Percentiles rank a stretch among this genome's conserved stretches.
These are phyloP conservation scores for Brachyrhaphis roseni DNA, from an alignment of 2,797 vertebrate species.

Conservation along the genomic window DNA sequence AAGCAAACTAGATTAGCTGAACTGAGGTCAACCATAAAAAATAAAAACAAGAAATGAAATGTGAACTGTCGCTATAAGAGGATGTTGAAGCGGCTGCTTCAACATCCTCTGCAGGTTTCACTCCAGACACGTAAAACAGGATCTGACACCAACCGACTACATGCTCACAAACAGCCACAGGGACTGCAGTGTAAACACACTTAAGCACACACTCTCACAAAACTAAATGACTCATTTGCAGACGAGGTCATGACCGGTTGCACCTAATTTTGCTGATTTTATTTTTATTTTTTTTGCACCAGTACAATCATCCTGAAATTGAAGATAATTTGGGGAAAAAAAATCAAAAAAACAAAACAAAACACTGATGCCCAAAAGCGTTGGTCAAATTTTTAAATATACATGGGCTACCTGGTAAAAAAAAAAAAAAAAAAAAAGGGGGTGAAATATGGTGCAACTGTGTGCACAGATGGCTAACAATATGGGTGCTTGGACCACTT, in stretches of 20 bases:
- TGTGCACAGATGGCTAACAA: conserved; percentile 79
- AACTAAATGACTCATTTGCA: conserved; percentile 34
- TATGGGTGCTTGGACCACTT: conserved; percentile 73
- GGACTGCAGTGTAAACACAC: conserved; percentile 24
- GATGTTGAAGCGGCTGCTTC: conserved; percentile 2
- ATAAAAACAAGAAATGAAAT: conserved; percentile 15
- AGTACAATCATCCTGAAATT: conserved; percentile 1
- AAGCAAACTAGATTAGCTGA: conserved; percentile 3
- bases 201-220: conserved; percentile 13
- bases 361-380: not conserved
- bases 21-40: not conserved
- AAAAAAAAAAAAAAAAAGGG: not conserved
- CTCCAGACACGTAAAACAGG: conserved; percentile 31
- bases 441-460: conserved; percentile 20
- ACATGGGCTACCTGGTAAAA: conserved; percentile 29
- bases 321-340: conserved; percentile 2
- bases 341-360: not conserved
- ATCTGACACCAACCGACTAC: conserved; percentile 21
- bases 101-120: conserved; percentile 28
- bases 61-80: not conserved
- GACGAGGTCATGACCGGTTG: conserved; percentile 25
- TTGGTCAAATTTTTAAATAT: not conserved
- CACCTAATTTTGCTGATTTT: conserved; percentile 31
- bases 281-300: not conserved
- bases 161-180: conserved; percentile 13